Conservation (phyloP, 2,113 vertebrate species). For the Myiopsitta monachus region DNA sequence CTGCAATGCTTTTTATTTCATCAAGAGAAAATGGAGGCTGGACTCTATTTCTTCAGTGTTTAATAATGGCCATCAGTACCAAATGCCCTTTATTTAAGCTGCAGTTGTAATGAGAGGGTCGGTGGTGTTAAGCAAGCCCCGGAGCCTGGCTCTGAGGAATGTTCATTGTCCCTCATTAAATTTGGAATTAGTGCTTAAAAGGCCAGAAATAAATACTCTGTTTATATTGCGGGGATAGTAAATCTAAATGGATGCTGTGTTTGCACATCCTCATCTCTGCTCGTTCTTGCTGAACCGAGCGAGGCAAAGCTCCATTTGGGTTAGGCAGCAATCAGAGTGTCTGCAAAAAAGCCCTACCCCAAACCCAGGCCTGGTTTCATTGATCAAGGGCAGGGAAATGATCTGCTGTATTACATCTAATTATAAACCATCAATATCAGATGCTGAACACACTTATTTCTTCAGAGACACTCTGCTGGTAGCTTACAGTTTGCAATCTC, state of each 20-base stretch:
- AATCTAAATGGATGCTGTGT: conserved; percentile 62
- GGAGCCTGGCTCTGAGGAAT: conserved; percentile 66
- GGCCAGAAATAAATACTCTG: conserved; percentile 76
- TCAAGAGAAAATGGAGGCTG: conserved; percentile 65
- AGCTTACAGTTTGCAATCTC: conserved; percentile 49
- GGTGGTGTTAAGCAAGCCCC: conserved; percentile 68
- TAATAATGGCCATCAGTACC: conserved; percentile 65
- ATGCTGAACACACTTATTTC: conserved; percentile 51
- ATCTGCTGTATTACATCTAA: conserved; percentile 71
- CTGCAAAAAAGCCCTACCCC: conserved; percentile 47
- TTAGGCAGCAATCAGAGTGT: conserved; percentile 39
- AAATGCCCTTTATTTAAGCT: conserved; percentile 68
- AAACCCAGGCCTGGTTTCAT: conserved; percentile 61
- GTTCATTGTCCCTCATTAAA: conserved; percentile 75
- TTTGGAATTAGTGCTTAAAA: conserved; percentile 77
- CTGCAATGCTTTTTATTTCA: conserved; percentile 57
- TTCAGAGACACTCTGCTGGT: conserved; percentile 5
- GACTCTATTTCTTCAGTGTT: conserved; percentile 30
- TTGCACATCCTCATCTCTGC: conserved; percentile 39
- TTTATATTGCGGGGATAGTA: conserved; percentile 69
- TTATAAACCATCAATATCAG: conserved; percentile 72
- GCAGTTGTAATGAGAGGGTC: conserved; percentile 69
- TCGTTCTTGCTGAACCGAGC: neutral
- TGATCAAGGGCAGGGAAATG: conserved; percentile 69
- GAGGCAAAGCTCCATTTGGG: conserved; percentile 24